phyloP scores from a whole-genome alignment of 2,888 invertebrate genomes.

The Bruchidius siliquastri region DNA sequence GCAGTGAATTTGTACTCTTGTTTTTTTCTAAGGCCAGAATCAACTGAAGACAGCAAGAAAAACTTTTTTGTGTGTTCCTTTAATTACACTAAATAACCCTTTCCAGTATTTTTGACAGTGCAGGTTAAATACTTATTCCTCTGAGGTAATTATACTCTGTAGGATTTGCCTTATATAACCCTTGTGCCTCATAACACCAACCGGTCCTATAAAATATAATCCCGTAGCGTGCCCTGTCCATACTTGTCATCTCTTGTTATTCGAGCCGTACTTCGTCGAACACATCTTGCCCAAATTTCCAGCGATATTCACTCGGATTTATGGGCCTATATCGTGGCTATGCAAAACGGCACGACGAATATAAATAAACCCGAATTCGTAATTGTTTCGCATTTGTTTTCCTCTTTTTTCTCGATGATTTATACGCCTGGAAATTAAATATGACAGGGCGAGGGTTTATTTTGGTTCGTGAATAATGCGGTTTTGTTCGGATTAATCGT shows the following conservation, averaged over 20 bases:
- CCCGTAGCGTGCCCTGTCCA: constrained; percentile 34
- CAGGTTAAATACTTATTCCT: no score
- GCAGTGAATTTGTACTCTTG: no score
- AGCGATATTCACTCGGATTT: constrained; percentile 21
- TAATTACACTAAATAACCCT: no score
- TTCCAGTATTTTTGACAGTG: no score
- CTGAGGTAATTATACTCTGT: no score
- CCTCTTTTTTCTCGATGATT: constrained; percentile 3
- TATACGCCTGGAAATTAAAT: constrained; percentile 4
- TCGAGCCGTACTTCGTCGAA: constrained; percentile 33
- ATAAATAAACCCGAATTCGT: constrained; percentile 17
- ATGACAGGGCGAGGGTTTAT: constrained; percentile 1
- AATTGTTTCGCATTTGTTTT: constrained; percentile 14
- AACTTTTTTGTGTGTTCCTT: no score
- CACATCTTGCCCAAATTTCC: constrained; percentile 33
- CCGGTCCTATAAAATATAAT: constrained; percentile 27
- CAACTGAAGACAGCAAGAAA: no score
- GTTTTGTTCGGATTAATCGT: neutral
- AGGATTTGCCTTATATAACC: no score
- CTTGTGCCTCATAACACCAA: constrained; percentile 4
- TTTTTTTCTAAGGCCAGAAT: no score
- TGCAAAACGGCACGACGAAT: constrained; percentile 22
- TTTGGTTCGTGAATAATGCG: neutral
- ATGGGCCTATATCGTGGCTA: constrained; percentile 19
- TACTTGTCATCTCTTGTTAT: constrained; percentile 35